phyloP scores from a whole-genome alignment of 1,140 invertebrate species.

The Trichoplusia ni region DNA sequence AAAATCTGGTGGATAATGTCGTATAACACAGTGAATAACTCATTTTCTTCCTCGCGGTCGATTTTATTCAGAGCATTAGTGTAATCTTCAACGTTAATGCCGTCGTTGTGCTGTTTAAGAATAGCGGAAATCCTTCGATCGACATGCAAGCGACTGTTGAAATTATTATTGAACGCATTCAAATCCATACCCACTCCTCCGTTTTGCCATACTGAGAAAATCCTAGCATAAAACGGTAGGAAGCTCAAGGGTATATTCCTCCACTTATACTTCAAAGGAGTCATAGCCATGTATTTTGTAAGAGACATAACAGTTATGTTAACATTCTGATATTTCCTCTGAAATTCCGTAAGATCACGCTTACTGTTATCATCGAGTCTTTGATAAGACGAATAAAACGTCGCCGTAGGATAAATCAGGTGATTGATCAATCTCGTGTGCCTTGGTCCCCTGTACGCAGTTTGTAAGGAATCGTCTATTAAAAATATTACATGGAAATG shows the following conservation, averaged over 20 bases:
- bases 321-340: conserved; percentile 56
- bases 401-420: conserved; percentile 34
- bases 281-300: conserved; percentile 64
- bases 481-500: conserved; percentile 61
- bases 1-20: conserved; percentile 50
- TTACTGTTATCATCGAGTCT: conserved; percentile 44
- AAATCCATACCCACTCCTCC: conserved; percentile 68
- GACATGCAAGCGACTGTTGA: conserved; percentile 39
- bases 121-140: conserved; percentile 54
- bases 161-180: conserved; percentile 52
- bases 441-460: conserved; percentile 29
- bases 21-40: conserved; percentile 54
- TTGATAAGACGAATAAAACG: conserved; percentile 24
- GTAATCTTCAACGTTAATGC: conserved; percentile 58
- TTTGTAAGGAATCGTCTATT: conserved; percentile 55
- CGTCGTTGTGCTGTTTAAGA: conserved; percentile 66
- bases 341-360: conserved; percentile 51
- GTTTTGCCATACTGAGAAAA: conserved; percentile 65
- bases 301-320: conserved; percentile 61
- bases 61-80: conserved; percentile 47
- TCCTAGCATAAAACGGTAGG: conserved; percentile 63
- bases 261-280: conserved; percentile 64
- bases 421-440: conserved; percentile 45
- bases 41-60: conserved; percentile 55
- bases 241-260: conserved; percentile 53